Evolutionary conservation across 1,140 invertebrate species (phyloP), one percentile per base, ranked within the genome.

Genomic region (Drosophila pruinosa): DNA sequence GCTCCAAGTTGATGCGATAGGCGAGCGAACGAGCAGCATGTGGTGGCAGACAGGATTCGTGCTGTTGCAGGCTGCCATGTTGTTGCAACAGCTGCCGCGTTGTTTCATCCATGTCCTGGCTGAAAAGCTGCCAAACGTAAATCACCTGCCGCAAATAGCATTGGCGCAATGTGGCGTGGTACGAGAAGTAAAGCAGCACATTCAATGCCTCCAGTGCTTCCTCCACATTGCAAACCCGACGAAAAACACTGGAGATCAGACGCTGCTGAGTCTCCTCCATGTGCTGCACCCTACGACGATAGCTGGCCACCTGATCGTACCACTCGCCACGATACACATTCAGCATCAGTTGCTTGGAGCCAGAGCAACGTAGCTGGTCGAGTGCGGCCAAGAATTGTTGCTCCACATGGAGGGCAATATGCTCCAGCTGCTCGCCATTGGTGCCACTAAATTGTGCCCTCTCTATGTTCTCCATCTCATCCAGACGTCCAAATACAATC

Each of bases 201-300:
- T 94, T 94, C 1, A 97, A 80, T 0, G 94, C 93, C 24, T 96
- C 93, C 8, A 96, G 92, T 0, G 94, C 94, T 82, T 96, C 95
- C 72, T 96, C 95, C 0, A 96, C 92, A 75, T 95, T 95, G 31
- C 94, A 94, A 4, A 96, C 92, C 5, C 93, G 92, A 69, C 94
- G 92, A 78, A 96, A 96, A 0, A 94, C 93, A 2, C 92, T 92
- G 26, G 93, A 93, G 7, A 96, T 93, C 4, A 96, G 90, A 75
- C 96, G 96, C 90, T 96, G 94, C 61, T 96, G 93, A 7, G 92
- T 92, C 56, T 94, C 94, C 91, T 96, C 95, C 14, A 96, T 92
- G 59, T 94, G 93, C 74, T 94, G 94, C 56, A 95, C 93, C 43
- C 93, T 92, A 1, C 91, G 90, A 0, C 82, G 62, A 19, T 78